A percentile compares a stretch with the other conserved stretches of the same genome.
phyloP scores from a whole-genome alignment of 2,113 vertebrate species.

The Balaeniceps rex region DNA sequence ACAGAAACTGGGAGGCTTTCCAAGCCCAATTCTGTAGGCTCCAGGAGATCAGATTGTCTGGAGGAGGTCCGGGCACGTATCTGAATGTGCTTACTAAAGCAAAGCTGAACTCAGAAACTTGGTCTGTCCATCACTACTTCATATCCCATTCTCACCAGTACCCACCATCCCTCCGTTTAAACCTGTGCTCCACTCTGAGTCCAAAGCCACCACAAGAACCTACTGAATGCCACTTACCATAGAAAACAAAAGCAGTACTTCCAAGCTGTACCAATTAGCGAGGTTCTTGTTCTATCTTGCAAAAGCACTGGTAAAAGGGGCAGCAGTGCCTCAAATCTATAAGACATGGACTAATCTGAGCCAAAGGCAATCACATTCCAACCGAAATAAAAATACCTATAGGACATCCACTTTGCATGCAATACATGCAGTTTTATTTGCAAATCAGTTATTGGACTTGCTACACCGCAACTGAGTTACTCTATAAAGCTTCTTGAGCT shows the following conservation, averaged over 20 bases:
- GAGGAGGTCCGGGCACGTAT: conserved; percentile 36
- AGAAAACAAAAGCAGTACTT: neutral
- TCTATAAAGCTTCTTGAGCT: neutral
- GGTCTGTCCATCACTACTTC: neutral
- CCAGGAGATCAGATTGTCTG: conserved; percentile 56
- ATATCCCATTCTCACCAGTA: neutral
- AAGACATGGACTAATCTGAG: neutral
- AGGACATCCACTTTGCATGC: neutral
- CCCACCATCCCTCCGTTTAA: neutral
- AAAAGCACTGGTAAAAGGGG: neutral
- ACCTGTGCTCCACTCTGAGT: neutral
- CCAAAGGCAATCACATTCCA: neutral
- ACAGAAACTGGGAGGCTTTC: conserved; percentile 61
- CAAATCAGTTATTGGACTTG: neutral
- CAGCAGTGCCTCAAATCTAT: neutral
- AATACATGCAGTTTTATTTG: neutral
- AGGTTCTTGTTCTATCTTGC: neutral
- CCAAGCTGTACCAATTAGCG: neutral
- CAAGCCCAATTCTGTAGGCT: conserved; percentile 55
- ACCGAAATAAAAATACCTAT: neutral
- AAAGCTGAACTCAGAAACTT: neutral
- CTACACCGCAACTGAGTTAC: neutral
- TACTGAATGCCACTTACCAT: neutral
- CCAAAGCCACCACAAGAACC: neutral
- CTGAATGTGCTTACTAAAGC: neutral